Base-by-base conservation (phyloP, 2,797 vertebrate species). In the Bradypodion pumilum region DNA sequence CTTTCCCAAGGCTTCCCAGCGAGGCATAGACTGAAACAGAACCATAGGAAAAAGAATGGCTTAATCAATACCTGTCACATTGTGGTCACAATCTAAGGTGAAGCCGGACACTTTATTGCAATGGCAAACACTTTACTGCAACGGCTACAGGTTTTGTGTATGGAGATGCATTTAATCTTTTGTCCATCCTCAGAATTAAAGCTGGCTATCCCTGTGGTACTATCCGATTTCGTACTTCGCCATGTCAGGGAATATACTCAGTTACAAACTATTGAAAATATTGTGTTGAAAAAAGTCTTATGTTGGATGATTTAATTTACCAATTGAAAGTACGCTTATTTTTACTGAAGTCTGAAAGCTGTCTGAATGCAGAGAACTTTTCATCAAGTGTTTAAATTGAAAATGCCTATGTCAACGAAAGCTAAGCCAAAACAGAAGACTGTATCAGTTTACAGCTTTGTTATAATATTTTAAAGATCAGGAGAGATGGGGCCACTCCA, bases 1-100 rank as follows among this genome's bases (percentile, higher is more conserved):
- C 87, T 95, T 97, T 97, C 89, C 95, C 95, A 90, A 96, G 96
- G 92, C 94, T 96, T 92, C 95, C 95, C 91, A 95, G 95, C 86
- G 96, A 95, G 74, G 93, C 92, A 91, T 95, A 95, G 87, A 95
- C 95, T 96, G 93, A 93, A 95, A 95, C 4, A 91, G 85, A 77
- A 81, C 5, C 13, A 32, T 1, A 49, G 10, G 49, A 83, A 60
- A n/a, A 5, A 37, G 8, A 16, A 32, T 32, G 13, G 13, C 21
- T 70, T 12, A 25, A 42, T 40, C 2, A 1, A 60, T 49, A 40
- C 35, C 23, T 44, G 49, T 56, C 27, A 23, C 29, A 83, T 23
- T 29, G 56, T 19, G 40, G n/a, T 19, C 23, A 16, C 7, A 7
- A n/a, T n/a, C 23, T 27, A n/a, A 52, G 29, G 15, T 21, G n/a